Conservation (phyloP, 2,888 invertebrate species). For the Tridacna gigas region DNA sequence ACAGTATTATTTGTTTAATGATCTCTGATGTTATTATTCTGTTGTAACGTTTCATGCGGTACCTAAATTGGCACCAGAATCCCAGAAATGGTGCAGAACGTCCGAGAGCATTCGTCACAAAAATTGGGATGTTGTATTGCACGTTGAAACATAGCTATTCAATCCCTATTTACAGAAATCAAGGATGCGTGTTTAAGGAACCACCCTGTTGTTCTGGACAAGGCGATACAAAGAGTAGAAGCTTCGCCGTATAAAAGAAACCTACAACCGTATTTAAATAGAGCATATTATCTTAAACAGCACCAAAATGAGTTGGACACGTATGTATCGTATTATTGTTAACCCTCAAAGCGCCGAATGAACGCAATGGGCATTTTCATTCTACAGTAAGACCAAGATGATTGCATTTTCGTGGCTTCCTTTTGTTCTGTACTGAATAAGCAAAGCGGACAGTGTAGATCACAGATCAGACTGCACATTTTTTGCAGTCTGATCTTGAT, state of each 20-base stretch:
- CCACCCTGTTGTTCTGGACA: slow-evolving; percentile 74
- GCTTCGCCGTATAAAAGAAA: slow-evolving; percentile 68
- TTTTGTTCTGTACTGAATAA: no score
- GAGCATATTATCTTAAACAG: slow-evolving; percentile 70
- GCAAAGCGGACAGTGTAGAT: no score
- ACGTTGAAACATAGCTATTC: not conserved
- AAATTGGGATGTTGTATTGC: not conserved
- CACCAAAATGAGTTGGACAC: slow-evolving; percentile 74
- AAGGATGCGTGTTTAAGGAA: slow-evolving; percentile 74
- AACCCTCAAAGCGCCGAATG: no score
- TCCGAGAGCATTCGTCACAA: not conserved
- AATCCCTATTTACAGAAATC: slow-evolving; percentile 66
- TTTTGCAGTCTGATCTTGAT: no score
- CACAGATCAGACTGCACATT: no score
- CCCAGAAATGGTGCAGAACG: not conserved
- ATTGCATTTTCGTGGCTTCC: no score
- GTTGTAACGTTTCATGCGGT: no score
- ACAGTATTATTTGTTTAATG: no score
- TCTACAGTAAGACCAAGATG: no score
- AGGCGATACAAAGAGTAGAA: slow-evolving; percentile 70
- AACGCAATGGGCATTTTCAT: no score
- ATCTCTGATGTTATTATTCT: no score
- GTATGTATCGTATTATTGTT: slow-evolving; percentile 40
- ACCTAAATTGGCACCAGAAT: not conserved
- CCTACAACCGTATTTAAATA: slow-evolving; percentile 68